phyloP scores from a whole-genome alignment of 2,888 invertebrate genomes.

The Mesorhabditis belari region DNA sequence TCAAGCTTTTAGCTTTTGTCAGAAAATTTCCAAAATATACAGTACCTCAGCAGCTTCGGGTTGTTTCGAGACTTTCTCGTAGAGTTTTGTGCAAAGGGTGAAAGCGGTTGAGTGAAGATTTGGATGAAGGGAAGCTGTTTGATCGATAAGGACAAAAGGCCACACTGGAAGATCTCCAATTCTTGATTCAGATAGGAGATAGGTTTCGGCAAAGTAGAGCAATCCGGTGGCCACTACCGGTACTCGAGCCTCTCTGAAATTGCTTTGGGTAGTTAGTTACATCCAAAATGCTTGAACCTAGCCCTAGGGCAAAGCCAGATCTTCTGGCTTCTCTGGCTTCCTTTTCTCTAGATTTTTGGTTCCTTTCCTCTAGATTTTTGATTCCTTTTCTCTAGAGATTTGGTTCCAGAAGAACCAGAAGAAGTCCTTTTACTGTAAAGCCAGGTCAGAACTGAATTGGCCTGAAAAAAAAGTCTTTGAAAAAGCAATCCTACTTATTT shows the following conservation, averaged over 20 bases:
- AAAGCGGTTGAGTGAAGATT: conserved; percentile 26
- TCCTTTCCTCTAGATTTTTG: too few relatives aligned
- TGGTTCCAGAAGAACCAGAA: too few relatives aligned
- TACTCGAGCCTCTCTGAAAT: neutral
- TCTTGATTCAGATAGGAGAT: conserved; percentile 6
- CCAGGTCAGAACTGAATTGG: too few relatives aligned
- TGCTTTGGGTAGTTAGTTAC: neutral
- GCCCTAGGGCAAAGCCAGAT: too few relatives aligned
- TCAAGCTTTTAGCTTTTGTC: neutral
- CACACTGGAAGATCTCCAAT: conserved; percentile 16
- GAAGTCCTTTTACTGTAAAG: too few relatives aligned
- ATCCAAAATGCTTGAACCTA: neutral
- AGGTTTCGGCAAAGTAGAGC: conserved; percentile 10
- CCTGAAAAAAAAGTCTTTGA: too few relatives aligned
- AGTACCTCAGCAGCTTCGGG: conserved; percentile 28
- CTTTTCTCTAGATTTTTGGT: too few relatives aligned
- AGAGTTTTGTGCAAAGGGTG: conserved; percentile 20
- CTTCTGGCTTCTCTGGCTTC: too few relatives aligned
- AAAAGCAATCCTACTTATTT: too few relatives aligned
- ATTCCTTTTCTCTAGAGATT: too few relatives aligned
- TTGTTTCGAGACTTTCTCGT: conserved; percentile 17
- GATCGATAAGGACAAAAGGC: conserved; percentile 26
- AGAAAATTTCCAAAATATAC: neutral
- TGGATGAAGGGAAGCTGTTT: conserved; percentile 19
- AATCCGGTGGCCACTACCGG: conserved; percentile 17